Percentiles rank a stretch among this genome's conserved stretches.
Conservation (phyloP, 2,113 vertebrate species). For the Odobenus rosmarus region DNA sequence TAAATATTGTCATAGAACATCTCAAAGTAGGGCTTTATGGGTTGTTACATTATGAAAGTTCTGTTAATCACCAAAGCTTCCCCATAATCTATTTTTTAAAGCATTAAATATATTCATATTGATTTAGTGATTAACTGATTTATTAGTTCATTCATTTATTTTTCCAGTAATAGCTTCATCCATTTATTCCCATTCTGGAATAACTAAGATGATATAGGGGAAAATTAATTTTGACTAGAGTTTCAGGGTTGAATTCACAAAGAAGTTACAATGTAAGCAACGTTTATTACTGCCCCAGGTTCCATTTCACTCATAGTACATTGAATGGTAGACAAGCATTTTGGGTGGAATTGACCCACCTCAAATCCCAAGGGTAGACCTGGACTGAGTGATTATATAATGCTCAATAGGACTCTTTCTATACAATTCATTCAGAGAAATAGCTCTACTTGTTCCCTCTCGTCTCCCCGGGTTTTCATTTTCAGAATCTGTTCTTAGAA, state of each 20-base stretch:
- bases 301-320: neutral
- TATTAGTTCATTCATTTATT: constrained; percentile 14
- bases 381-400: neutral
- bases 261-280: neutral
- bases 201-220: neutral
- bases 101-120: constrained; percentile 21
- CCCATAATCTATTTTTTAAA: neutral
- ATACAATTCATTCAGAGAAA: neutral
- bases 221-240: constrained; percentile 18
- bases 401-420: neutral
- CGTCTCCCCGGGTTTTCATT: neutral
- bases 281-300: neutral
- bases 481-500: neutral
- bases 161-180: neutral
- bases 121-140: constrained; percentile 50
- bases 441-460: neutral
- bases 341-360: neutral
- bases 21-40: neutral
- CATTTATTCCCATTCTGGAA: neutral
- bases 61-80: neutral
- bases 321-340: neutral
- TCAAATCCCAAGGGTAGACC: neutral
- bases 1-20: neutral
- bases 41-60: neutral
- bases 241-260: neutral